These are phyloP conservation scores for Romanomermis culicivorax DNA, from an alignment of 2,888 invertebrate species.

Conservation along the genomic window DNA sequence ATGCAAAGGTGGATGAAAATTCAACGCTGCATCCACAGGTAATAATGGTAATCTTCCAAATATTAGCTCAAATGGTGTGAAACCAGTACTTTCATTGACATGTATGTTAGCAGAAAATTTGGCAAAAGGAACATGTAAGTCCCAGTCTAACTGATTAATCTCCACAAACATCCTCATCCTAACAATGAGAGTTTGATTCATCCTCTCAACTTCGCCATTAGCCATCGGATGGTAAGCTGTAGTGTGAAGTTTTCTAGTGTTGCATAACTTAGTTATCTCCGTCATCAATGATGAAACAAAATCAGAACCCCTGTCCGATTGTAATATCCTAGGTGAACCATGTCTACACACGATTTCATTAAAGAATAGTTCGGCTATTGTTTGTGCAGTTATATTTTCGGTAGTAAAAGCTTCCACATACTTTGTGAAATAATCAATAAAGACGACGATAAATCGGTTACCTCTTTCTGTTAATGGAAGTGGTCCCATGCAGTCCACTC, in stretches of 20 bases:
- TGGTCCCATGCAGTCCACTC: slow-evolving; percentile 17
- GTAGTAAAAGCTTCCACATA: slow-evolving; percentile 19
- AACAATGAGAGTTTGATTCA: slow-evolving; percentile 13
- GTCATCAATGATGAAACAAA: background rate
- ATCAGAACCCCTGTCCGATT: background rate
- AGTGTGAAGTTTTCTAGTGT: slow-evolving; percentile 15
- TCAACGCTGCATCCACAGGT: slow-evolving; percentile 11
- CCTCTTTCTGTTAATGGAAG: slow-evolving; percentile 11
- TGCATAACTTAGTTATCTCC: background rate
- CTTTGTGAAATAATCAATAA: slow-evolving; percentile 14
- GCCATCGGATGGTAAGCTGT: slow-evolving; percentile 28
- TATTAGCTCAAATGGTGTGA: slow-evolving; percentile 14
- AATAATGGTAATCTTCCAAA: slow-evolving; percentile 13
- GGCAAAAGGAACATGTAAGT: slow-evolving; percentile 15
- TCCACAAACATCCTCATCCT: slow-evolving; percentile 17
- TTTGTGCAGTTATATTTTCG: slow-evolving; percentile 21
- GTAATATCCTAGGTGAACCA: background rate
- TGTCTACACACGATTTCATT: background rate
- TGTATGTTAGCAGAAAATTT: slow-evolving; percentile 17
- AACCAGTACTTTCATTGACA: slow-evolving; percentile 13
- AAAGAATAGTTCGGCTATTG: slow-evolving; percentile 17
- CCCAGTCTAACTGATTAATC: slow-evolving; percentile 18
- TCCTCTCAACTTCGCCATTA: slow-evolving; percentile 13
- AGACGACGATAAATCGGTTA: slow-evolving; percentile 16
- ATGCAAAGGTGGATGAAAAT: background rate